Evolutionary conservation across 1,140 invertebrate species (phyloP), one percentile per base, ranked within the genome.

Genomic region (Zelostemma sp.): DNA sequence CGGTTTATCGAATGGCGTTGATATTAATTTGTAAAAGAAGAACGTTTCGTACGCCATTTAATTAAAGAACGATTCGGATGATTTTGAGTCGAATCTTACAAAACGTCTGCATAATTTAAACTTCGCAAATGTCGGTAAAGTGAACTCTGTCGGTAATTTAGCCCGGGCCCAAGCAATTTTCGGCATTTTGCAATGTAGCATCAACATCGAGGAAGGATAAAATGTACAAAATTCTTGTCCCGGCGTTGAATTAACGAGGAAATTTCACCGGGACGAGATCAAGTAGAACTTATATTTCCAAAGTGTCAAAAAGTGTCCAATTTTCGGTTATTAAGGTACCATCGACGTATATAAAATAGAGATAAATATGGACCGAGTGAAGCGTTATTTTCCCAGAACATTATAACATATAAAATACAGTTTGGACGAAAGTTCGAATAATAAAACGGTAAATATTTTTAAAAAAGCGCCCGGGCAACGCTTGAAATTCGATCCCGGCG

Each of bases 401-500:
- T 35, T 11, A 11, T n/a, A 35, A 35, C 3, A 4, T 25, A 25
- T 25, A 35, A 35, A 35, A n/a, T 35, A 6, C 33, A 35, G 6
- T n/a, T n/a, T n/a, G 6, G 33, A 35, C 11, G n/a, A 35, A n/a
- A 35, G 33, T n/a, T n/a, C 1, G 33, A 9, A 35, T 35, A 35
- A 35, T n/a, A 35, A 35, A 35, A 35, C 33, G 33, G 6, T 35
- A 9, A 35, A 35, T 35, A n/a, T 35, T 9, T 11, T 1, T 5
- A 19, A 19, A 46, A 17, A 9, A 43, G 16, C 14, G 40, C 15
- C 15, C 12, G 12, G 15, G 40, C 1, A 16, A 43, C 40, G 14
- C n/a, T 18, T 9, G 48, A 57, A 56, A 56, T 57, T 14, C 28
- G 19, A 58, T 53, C 43, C 18, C 16, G 17, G 17, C 16, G 40